These are phyloP conservation scores for Drosophila takahashii DNA, from an alignment of 1,140 invertebrate species.

Conservation along the genomic window DNA sequence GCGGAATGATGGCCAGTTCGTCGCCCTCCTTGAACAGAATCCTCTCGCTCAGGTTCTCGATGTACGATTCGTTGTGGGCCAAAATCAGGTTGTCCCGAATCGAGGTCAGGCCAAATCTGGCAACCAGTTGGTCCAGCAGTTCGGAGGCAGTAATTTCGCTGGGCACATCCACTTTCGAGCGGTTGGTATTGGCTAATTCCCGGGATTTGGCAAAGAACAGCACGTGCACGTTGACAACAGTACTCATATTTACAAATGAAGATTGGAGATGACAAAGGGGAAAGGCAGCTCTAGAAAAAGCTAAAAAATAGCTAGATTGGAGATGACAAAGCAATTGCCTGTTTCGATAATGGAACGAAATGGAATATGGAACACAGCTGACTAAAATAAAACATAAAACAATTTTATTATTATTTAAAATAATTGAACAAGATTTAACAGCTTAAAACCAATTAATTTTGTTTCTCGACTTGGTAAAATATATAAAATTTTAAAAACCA, in stretches of 20 bases:
- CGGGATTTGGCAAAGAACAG: slow-evolving; percentile 95
- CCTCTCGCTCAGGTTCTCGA: slow-evolving; percentile 85
- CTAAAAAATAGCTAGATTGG: no score
- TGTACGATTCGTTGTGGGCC: slow-evolving; percentile 92
- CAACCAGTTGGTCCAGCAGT: slow-evolving; percentile 86
- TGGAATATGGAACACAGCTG: slow-evolving; percentile 5
- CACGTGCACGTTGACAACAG: slow-evolving; percentile 87
- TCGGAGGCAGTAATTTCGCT: slow-evolving; percentile 85
- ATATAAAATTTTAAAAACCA: background rate
- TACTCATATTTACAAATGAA: slow-evolving; percentile 36
- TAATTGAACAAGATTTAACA: background rate
- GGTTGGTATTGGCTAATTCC: slow-evolving; percentile 89
- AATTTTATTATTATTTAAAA: background rate
- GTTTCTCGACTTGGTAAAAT: no score
- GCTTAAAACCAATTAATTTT: no score
- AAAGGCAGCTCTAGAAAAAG: no score
- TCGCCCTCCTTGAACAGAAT: slow-evolving; percentile 88
- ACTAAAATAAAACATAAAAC: background rate
- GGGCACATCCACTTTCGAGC: slow-evolving; percentile 86
- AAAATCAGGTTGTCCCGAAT: slow-evolving; percentile 90
- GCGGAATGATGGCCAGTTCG: slow-evolving; percentile 94
- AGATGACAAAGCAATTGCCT: no score
- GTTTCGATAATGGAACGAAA: background rate
- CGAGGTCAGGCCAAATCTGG: slow-evolving; percentile 88
- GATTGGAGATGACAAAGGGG: slow-evolving; percentile 6